A percentile compares a stretch with the other conserved stretches of the same genome.
Evolutionary conservation across 2,888 invertebrate species (phyloP).

Genomic region (Amblyjoppa fuscipennis): DNA sequence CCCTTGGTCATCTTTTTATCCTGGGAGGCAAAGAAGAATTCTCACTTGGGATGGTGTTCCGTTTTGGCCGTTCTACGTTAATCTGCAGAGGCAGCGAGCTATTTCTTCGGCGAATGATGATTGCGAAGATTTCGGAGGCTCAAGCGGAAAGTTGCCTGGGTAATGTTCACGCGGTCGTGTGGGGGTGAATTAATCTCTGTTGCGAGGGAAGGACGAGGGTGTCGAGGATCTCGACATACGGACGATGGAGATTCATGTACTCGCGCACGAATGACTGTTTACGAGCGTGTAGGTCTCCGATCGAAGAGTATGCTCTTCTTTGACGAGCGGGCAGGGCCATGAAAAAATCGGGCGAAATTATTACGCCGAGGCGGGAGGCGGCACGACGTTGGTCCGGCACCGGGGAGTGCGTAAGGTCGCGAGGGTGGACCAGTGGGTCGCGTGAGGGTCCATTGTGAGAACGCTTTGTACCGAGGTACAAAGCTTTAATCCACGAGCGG

Average conservation of each 20-base stretch:
- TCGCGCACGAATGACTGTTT: slow-evolving; percentile 7
- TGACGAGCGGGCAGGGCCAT: slow-evolving; percentile 10
- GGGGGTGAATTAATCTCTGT: slow-evolving; percentile 42
- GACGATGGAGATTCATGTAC: neutral
- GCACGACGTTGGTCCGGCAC: slow-evolving; percentile 19
- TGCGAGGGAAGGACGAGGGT: neutral
- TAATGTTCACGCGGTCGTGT: neutral
- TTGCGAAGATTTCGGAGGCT: slow-evolving; percentile 41
- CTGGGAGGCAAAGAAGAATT: too few relatives aligned
- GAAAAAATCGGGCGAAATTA: slow-evolving; percentile 77
- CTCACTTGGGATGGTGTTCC: neutral
- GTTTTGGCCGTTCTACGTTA: neutral
- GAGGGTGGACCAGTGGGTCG: slow-evolving; percentile 74
- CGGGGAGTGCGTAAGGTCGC: slow-evolving; percentile 74
- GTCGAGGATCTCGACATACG: neutral
- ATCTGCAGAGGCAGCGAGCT: slow-evolving; percentile 10
- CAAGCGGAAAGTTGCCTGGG: neutral
- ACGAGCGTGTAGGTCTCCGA: slow-evolving; percentile 10
- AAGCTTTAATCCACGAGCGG: slow-evolving; percentile 84
- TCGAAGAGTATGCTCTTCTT: neutral
- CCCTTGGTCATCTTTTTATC: neutral
- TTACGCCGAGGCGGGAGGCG: slow-evolving; percentile 72
- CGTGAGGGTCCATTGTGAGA: slow-evolving; percentile 77
- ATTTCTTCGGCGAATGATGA: slow-evolving; percentile 29
- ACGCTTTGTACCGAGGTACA: slow-evolving; percentile 78